Percentiles rank a stretch among this genome's conserved stretches.
Evolutionary conservation across 2,113 vertebrate species (phyloP).

Genomic region (Fregata magnificens): DNA sequence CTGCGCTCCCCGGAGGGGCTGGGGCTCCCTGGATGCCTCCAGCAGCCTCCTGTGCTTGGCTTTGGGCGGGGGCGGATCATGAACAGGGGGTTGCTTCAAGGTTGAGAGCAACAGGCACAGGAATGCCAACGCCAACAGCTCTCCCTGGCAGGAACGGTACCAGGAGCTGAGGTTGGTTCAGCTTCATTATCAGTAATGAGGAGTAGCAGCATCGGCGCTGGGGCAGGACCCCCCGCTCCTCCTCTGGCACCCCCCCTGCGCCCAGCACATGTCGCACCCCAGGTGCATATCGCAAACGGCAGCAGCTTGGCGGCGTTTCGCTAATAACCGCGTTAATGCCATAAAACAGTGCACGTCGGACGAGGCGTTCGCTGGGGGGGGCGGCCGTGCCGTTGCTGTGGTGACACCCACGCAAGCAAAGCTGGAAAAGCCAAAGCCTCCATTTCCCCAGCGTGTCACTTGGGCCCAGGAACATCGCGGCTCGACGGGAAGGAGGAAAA

Average conservation of each 20-base stretch:
- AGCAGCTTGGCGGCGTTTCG: rapidly evolving
- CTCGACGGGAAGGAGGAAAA: neutral
- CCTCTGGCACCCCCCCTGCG: rapidly evolving
- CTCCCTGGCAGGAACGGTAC: rapidly evolving
- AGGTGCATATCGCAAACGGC: rapidly evolving
- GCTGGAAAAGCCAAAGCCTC: slow-evolving; percentile 15
- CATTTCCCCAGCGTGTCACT: neutral
- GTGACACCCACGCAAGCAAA: slow-evolving; percentile 38
- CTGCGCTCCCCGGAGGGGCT: rapidly evolving
- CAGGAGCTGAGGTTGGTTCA: rapidly evolving
- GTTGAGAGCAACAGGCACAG: neutral
- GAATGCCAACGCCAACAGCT: rapidly evolving
- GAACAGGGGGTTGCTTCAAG: neutral
- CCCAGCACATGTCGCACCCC: rapidly evolving
- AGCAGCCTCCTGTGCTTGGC: neutral
- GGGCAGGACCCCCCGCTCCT: neutral
- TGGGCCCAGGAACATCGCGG: neutral
- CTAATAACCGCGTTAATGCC: neutral
- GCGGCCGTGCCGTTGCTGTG: slow-evolving; percentile 21
- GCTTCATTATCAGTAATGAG: rapidly evolving
- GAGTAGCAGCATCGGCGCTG: rapidly evolving
- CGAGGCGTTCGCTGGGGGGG: neutral
- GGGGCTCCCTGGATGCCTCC: neutral
- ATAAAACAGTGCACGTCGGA: neutral
- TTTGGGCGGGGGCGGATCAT: too few species aligned